Evolutionary conservation across 2,113 vertebrate genomes (phyloP), one percentile per base, ranked within the genome.

Genomic region (Garra rufa): DNA sequence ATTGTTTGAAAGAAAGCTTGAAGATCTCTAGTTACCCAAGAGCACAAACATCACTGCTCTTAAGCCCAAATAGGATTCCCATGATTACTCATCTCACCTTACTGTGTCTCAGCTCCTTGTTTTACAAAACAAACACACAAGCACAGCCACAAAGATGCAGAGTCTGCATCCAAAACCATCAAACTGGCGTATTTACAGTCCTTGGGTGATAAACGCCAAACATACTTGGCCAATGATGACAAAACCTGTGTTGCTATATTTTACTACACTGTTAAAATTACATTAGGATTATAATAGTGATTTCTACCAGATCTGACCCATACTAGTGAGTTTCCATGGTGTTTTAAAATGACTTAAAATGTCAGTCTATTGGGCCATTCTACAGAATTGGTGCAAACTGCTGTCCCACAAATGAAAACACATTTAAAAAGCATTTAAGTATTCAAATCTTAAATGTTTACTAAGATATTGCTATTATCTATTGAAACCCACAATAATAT

Each of bases 31-130:
- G 43, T 67, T 46, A 30, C 78, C 26, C 9, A 44, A 15, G 63
- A 52, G 14, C 48, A 57, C 50, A 74, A 75, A 59, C 57, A 61
- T 61, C 34, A 17, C n/a, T 41, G 3, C 24, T 19, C 41, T 61
- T 30, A 24, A 59, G 34, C n/a, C 55, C 61, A 48, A 67, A 81
- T 48, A 67, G 78, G 59, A 67, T 67, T 81, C 9, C 26, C 17
- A 17, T 67, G 78, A 67, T 81, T 67, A 21, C 78, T 65, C 59
- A 34, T 67, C 43, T 81, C 78, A 50, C 59, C 43, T 81, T 81
- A 67, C 78, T 61, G 59, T 67, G 21, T 67, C 61, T 14, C 9
- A 81, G 43, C 6, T 78, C 44, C 76, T 61, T 13, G 34, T n/a
- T 61, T 78, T 61, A 78, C 55, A 61, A 61, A 61, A 48, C 41